Evolutionary conservation across 2,888 invertebrate species (phyloP).

Genomic region (Drosophila percnosoma): DNA sequence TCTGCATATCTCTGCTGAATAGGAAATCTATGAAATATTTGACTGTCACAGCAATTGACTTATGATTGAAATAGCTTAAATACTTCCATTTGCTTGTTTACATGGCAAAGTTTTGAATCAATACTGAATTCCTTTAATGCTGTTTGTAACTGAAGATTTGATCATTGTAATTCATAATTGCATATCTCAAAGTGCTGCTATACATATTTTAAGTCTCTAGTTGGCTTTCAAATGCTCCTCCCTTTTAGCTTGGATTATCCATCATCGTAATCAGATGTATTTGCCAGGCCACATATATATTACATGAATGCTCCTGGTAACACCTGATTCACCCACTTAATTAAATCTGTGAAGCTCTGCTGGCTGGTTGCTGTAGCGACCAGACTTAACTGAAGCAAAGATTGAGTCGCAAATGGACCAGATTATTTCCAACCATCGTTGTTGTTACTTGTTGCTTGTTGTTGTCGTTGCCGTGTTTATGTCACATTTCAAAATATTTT

Average conservation of each 20-base stretch:
- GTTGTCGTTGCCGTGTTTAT: conserved; percentile 7
- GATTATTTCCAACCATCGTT: conserved; percentile 6
- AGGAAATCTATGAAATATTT: background rate
- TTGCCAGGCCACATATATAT: conserved; percentile 2
- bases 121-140: background rate
- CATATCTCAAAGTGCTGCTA: background rate
- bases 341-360: conserved; percentile 24
- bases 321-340: conserved; percentile 44
- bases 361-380: conserved; percentile 3
- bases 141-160: background rate
- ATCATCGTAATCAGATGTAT: conserved; percentile 40
- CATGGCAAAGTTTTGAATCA: background rate
- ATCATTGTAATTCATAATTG: background rate
- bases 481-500: conserved; percentile 47
- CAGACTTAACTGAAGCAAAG: background rate
- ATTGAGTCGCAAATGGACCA: conserved; percentile 8
- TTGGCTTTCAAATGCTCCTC: background rate
- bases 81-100: background rate
- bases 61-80: background rate
- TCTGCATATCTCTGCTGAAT: background rate
- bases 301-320: conserved; percentile 1
- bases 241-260: conserved; percentile 10
- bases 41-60: background rate
- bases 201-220: background rate
- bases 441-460: conserved; percentile 3